A percentile compares a stretch with the other conserved stretches of the same genome.
Conservation (phyloP, 2,888 invertebrate species). For the Copidosoma aretas region DNA sequence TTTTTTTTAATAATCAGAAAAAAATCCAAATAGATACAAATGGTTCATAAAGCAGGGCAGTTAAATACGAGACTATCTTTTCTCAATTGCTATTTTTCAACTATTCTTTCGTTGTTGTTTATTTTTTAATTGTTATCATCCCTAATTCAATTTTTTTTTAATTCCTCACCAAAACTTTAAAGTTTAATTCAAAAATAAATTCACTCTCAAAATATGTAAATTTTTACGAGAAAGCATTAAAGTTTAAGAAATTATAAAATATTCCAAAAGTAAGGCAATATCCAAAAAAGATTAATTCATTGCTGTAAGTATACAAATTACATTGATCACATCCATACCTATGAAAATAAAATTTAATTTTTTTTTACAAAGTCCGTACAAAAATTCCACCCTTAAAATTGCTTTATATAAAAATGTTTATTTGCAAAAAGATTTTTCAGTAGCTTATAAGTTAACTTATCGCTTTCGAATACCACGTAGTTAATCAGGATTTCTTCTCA, state of each 20-base stretch:
- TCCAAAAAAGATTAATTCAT: not conserved
- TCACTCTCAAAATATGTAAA: not conserved
- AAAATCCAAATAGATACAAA: constrained; percentile 41
- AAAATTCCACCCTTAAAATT: constrained; percentile 39
- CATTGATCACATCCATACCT: not conserved
- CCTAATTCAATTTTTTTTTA: constrained; percentile 6
- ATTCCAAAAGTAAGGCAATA: not conserved
- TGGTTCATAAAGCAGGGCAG: constrained; percentile 47
- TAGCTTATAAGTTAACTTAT: constrained; percentile 57
- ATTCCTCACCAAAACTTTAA: not conserved
- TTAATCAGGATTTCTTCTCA: constrained; percentile 51
- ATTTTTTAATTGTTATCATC: not conserved
- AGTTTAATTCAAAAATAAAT: not conserved
- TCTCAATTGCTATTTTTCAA: constrained; percentile 31
- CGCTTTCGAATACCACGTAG: constrained; percentile 61
- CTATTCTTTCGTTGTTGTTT: constrained; percentile 23
- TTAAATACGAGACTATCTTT: constrained; percentile 46
- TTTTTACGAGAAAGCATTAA: not conserved
- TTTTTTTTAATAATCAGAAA: constrained; percentile 25
- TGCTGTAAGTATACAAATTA: not conserved
- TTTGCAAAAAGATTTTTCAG: constrained; percentile 14
- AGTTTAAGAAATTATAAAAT: not conserved
- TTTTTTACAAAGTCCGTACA: constrained; percentile 21
- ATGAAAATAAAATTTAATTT: not conserved
- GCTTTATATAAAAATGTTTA: constrained; percentile 14